phyloP scores from a whole-genome alignment of 2,888 invertebrate genomes.

The Hedychridium roseum region DNA sequence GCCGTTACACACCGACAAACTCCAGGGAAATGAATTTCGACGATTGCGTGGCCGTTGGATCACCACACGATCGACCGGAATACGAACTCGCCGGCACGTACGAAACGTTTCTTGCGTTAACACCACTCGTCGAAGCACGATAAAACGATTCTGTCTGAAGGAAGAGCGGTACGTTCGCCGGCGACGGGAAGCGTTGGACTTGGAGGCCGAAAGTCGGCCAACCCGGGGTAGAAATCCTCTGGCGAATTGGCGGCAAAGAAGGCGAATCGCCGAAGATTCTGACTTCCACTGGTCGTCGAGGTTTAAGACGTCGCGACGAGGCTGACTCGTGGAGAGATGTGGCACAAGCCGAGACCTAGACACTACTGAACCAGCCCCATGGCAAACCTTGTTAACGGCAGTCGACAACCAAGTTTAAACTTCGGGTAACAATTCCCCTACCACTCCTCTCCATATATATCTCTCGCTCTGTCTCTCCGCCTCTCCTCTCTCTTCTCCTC shows the following conservation, averaged over 20 bases:
- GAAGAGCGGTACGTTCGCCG: no score
- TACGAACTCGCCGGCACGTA: no score
- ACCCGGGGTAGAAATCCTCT: conserved; percentile 17
- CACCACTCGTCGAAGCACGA: no score
- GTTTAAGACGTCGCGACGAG: conserved; percentile 23
- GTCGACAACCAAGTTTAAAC: conserved; percentile 64
- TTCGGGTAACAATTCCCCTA: conserved; percentile 63
- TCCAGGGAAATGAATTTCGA: no score
- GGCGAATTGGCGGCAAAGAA: conserved; percentile 8
- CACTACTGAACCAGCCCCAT: conserved; percentile 63
- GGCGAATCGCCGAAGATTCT: conserved; percentile 10
- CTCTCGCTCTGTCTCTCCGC: conserved; percentile 23
- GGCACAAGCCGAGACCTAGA: conserved; percentile 61
- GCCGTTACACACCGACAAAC: no score
- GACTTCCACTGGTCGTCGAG: conserved; percentile 19
- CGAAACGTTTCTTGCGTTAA: no score
- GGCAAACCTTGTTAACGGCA: conserved; percentile 63
- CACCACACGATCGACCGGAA: no score
- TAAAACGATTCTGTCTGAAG: no score
- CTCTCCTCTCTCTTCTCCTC: conserved; percentile 18
- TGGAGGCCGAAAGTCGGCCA: background rate
- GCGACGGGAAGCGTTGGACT: background rate
- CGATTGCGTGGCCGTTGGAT: no score
- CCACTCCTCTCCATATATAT: conserved; percentile 30
- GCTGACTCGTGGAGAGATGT: conserved; percentile 54